Conservation (phyloP, 2,113 vertebrate genomes). For the Ancistrus triradiatus region DNA sequence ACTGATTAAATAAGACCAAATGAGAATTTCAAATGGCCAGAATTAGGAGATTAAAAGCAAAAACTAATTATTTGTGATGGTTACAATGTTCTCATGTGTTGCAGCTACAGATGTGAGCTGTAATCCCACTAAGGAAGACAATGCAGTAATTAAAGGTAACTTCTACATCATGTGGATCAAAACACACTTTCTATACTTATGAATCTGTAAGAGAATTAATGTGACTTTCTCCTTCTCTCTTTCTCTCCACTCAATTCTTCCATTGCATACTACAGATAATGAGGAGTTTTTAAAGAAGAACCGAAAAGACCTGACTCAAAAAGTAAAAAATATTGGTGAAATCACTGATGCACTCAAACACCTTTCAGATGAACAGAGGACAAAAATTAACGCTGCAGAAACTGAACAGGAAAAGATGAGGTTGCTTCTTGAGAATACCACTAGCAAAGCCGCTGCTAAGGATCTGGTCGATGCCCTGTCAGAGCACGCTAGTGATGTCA, state of each 20-base stretch:
- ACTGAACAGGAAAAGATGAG: conserved; percentile 42
- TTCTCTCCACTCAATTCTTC: not conserved
- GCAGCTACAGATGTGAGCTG: too few species aligned
- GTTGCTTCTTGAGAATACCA: conserved; percentile 25
- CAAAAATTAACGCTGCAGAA: conserved; percentile 1
- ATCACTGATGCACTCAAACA: conserved; percentile 37
- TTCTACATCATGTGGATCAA: too few species aligned
- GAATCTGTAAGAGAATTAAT: too few species aligned
- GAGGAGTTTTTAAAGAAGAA: conserved; percentile 26
- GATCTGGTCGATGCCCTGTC: conserved; percentile 31
- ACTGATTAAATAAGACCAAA: too few species aligned
- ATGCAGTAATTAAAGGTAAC: too few species aligned
- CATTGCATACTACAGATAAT: conserved; percentile 26
- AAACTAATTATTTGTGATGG: too few species aligned
- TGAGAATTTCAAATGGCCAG: too few species aligned
- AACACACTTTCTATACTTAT: too few species aligned
- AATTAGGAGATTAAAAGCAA: too few species aligned
- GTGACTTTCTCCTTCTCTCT: not conserved
- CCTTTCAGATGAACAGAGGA: conserved; percentile 9
- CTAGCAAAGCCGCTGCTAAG: conserved; percentile 9
- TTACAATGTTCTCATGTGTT: too few species aligned
- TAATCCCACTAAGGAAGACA: too few species aligned
- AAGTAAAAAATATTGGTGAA: conserved; percentile 27
- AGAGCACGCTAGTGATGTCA: conserved; percentile 10
- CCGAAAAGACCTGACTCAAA: conserved; percentile 1